These are phyloP conservation scores for Plebejus anna DNA, from an alignment of 2,888 invertebrate genomes.

Conservation along the genomic window DNA sequence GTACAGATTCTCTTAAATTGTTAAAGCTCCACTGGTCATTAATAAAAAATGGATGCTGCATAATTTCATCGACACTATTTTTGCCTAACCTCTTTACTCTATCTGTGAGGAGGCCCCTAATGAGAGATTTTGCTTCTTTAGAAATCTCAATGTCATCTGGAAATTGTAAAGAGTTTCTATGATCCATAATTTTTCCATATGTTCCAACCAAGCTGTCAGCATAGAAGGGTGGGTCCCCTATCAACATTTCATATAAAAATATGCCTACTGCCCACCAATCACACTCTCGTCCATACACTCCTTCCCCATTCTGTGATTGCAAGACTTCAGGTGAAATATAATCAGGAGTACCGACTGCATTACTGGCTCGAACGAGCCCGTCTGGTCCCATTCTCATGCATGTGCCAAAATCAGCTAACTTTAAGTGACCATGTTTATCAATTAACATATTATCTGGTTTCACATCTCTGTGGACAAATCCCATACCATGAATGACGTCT, in stretches of 20 bases:
- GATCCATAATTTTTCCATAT: slow-evolving; percentile 99
- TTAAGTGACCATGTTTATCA: slow-evolving; percentile 96
- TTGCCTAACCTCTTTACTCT: slow-evolving; percentile 92
- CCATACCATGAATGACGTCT: slow-evolving; percentile 99
- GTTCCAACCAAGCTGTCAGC: slow-evolving; percentile 99
- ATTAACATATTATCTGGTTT: slow-evolving; percentile 99
- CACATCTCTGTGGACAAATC: slow-evolving; percentile 97
- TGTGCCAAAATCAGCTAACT: slow-evolving; percentile 99
- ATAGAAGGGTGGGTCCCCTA: slow-evolving; percentile 99
- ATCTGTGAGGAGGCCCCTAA: slow-evolving; percentile 96
- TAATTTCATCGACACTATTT: slow-evolving; percentile 96
- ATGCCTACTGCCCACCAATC: slow-evolving; percentile 99
- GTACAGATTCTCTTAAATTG: slow-evolving; percentile 94
- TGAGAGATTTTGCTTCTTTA: slow-evolving; percentile 91
- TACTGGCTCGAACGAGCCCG: slow-evolving; percentile 96
- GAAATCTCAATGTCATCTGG: slow-evolving; percentile 97
- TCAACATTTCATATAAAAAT: slow-evolving; percentile 98
- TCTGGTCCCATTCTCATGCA: slow-evolving; percentile 99
- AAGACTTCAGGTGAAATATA: slow-evolving; percentile 99
- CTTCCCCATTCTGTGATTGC: slow-evolving; percentile 97
- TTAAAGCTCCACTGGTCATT: slow-evolving; percentile 99
- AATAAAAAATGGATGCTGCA: slow-evolving; percentile 95
- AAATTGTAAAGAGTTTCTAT: slow-evolving; percentile 96
- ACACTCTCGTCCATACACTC: slow-evolving; percentile 97
- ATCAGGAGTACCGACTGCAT: slow-evolving; percentile 99